Evolutionary conservation across 1,140 invertebrate genomes (phyloP), one percentile per base, ranked within the genome.

Genomic region (Drosophila sp.): DNA sequence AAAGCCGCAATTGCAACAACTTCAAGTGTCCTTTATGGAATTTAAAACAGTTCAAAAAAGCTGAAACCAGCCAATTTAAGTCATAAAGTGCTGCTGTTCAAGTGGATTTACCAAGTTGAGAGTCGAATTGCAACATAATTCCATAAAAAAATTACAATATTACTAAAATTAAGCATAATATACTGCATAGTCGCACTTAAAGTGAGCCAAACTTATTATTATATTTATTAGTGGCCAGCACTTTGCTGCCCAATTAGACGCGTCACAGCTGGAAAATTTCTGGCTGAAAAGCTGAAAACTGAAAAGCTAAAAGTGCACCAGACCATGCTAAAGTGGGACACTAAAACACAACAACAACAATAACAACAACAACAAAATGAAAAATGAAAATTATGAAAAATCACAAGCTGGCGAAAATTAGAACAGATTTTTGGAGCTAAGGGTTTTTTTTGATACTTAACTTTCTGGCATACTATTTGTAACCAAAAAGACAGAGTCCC

Each of bases 241-340:
- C 69, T 62, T 59, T 75, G 61, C 77, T 71, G 74, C 61, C 81
- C 80, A 84, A 84, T 84, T 84, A 84, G 70, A 64, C 51, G 56
- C 71, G 61, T 82, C 75, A 62, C 57, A 66, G 63, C 54, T 59
- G 63, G 54, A 59, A 43, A 66, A 45, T 53, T 61, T 58, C 38
- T 61, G 69, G 61, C 50, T 46, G 48, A 63, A 75, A 63, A 18
- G 13, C 25, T 27, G 38, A 38, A 11, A 61, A 36, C 54, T 32
- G 34, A 25, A 14, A 65, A 63, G 72, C 74, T 61, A 45, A 72
- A 76, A 76, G 29, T 62, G 40, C 67, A 83, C 8, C 57, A 69
- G 76, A 83, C 76, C 80, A 59, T 57, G 53, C 27, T 6, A 50
- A 72, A 72, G 45, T 72, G 45, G 62, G 13, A 36, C 62, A 64